Evolutionary conservation across 2,888 invertebrate genomes (phyloP), one percentile per base, ranked within the genome.

Genomic region (Stenotaenia linearis): DNA sequence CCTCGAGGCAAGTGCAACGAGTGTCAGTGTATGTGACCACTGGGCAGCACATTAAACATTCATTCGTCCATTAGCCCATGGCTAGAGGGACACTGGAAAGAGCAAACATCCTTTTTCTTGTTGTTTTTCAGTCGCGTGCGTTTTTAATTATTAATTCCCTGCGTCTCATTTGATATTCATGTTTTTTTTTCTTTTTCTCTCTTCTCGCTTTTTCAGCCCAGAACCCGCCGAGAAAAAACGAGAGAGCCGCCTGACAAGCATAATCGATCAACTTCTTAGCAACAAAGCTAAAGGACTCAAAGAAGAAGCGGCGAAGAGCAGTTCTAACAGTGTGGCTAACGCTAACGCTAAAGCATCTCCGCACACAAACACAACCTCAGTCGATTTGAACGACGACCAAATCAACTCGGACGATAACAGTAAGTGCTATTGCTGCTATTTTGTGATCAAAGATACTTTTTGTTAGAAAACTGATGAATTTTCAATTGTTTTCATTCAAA

Each of bases 251-350:
- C 78, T 83, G 45, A 83, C 82, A 15, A 81, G 80, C 23, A 83
- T 83, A 32, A 83, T 83, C 56, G 83, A 83, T 80, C 83, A 83
- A 79, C 45, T 83, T 78, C 81, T 82, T 77, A 82, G 80, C 77
- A 83, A 82, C 79, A 83, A 82, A 77, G 79, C 81, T 6, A 83
- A 81, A 80, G 80, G 80, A 77, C 74, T 78, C 10, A 78, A 78
- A 23, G 28, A 37, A 28, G 74, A 80, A 45, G 74, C 69, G 23
- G 45, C 50, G 6, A 78, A 30, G 40, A 50, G 50, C 50, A 40
- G 21, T 45, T 30, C 30, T 21, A 30, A 69, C 69, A 69, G 69
- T 28, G 69, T 30, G 10, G 21, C 78, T n/a, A 32, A 28, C 74
- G 21, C 79, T 21, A 50, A 50, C 50, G 1, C 69, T 37, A 32